These are phyloP conservation scores for Pandemis cinnamomeana DNA, from an alignment of 2,888 invertebrate genomes.

Conservation along the genomic window DNA sequence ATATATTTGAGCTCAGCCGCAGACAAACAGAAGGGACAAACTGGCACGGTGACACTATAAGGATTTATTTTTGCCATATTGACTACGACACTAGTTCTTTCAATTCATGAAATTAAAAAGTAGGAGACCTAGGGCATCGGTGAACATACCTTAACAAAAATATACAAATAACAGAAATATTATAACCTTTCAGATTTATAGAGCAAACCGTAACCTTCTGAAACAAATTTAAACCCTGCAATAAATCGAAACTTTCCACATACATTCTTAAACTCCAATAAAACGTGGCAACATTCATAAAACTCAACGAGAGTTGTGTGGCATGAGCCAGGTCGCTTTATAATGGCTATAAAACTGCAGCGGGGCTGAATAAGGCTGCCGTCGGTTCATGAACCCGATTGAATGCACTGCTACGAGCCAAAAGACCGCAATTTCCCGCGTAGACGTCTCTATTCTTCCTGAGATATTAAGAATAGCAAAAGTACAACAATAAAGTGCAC, in stretches of 20 bases:
- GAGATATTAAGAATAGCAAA: slow-evolving; percentile 5
- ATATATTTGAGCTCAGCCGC: no score
- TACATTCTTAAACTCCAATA: slow-evolving; percentile 23
- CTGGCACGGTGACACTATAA: no score
- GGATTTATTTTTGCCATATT: no score
- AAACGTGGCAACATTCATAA: slow-evolving; percentile 24
- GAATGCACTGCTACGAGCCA: slow-evolving; percentile 51
- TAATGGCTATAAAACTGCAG: slow-evolving; percentile 28
- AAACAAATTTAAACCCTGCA: slow-evolving; percentile 3
- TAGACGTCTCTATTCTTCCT: slow-evolving; percentile 24
- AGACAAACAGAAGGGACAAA: no score
- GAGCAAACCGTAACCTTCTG: not conserved
- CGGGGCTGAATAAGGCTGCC: slow-evolving; percentile 13
- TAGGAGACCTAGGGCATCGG: no score
- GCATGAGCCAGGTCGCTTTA: slow-evolving; percentile 25
- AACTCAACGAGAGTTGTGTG: slow-evolving; percentile 17
- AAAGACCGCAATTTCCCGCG: slow-evolving; percentile 61
- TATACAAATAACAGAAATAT: no score
- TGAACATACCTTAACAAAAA: no score
- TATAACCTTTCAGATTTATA: not conserved
- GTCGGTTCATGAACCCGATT: slow-evolving; percentile 44
- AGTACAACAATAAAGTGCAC: not conserved
- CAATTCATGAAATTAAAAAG: no score
- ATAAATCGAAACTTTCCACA: slow-evolving; percentile 15
- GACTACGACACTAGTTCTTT: no score